Percentiles rank a stretch among this genome's conserved stretches.
Evolutionary conservation across 2,888 invertebrate species (phyloP).

Genomic region (Phaonia tiefii): DNA sequence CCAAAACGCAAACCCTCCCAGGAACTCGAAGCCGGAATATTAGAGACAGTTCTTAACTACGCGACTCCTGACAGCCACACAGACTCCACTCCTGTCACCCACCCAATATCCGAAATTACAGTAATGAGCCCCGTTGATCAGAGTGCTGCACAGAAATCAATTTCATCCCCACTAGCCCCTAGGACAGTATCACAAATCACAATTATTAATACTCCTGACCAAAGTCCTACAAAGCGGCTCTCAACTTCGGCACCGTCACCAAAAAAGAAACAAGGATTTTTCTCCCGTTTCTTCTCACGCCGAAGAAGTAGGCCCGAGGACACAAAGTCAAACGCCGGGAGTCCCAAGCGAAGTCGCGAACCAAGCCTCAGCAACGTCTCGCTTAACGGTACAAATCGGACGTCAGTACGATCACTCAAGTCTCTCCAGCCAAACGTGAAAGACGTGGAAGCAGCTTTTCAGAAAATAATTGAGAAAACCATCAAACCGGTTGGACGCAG

Average conservation of each 20-base stretch:
- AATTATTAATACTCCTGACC: conserved; percentile 80
- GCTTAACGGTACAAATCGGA: conserved; percentile 76
- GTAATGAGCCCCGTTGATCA: not conserved
- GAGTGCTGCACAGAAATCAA: not conserved
- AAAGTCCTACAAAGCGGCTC: conserved; percentile 82
- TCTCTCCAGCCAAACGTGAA: conserved; percentile 77
- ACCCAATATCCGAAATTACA: not conserved
- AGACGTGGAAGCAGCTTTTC: conserved; percentile 74
- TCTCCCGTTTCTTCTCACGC: conserved; percentile 84
- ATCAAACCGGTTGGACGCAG: conserved; percentile 83
- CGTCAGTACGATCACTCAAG: conserved; percentile 75
- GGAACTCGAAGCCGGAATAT: conserved; percentile 28
- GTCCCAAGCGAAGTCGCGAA: conserved; percentile 76
- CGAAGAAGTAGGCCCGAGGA: conserved; percentile 75
- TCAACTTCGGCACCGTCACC: conserved; percentile 81
- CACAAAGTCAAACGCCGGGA: conserved; percentile 70
- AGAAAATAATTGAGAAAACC: conserved; percentile 49
- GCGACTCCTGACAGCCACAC: not conserved
- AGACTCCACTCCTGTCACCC: not conserved
- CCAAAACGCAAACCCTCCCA: conserved; percentile 84
- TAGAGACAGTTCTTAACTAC: conserved; percentile 62
- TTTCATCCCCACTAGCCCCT: conserved; percentile 70
- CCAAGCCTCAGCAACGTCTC: conserved; percentile 77
- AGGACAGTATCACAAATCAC: conserved; percentile 78
- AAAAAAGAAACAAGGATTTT: conserved; percentile 84